Evolutionary conservation across 2,888 invertebrate genomes (phyloP), one percentile per base, ranked within the genome.

Genomic region (Alentia gelatinosa): DNA sequence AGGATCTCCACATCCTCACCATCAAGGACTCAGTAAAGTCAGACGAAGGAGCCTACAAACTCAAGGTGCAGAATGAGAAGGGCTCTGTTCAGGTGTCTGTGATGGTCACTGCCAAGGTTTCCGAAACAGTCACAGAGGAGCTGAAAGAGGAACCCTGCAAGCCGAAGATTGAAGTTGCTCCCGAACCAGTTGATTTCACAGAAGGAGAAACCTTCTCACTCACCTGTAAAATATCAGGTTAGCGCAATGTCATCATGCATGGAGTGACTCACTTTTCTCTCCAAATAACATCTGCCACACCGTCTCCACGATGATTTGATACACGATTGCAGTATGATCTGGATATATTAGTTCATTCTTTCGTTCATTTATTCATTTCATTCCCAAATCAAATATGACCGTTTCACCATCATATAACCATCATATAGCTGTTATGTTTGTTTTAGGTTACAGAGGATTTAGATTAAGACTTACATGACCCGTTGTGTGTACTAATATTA

Each of bases 31-130:
- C 89, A n/a, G 89, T 90, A 1, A 90, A 86, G 47, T 79, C 91
- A 68, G 92, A 93, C 90, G 90, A 91, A 30, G 93, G 92, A 0
- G 68, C 79, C 30, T 93, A 92, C 89, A 91, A 91, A n/a, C 89
- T 92, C 23, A 91, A 89, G 39, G 92, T 92, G 37, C 89, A 79
- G 40, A 93, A 93, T 89, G 75, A 90, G 33, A 91, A 91, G 91
- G 93, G 86, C 30, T 86, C 86, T 1, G 30, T 30, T 50, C 42
- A 50, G 19, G 86, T 86, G 26, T 26, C 86, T 9, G 86, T 86
- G 7, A 47, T 86, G 86, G 86, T 86, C 23, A 86, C 86, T 3
- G 86, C 86, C 4, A 26, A 42, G 12, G 23, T 83, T 15, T 37
- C 12, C 39, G 83, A 83, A 39, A 35, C 79, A 7, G 84, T 26